Evolutionary conservation across 2,888 invertebrate species (phyloP).

Genomic region (Bhutanitis thaidina): DNA sequence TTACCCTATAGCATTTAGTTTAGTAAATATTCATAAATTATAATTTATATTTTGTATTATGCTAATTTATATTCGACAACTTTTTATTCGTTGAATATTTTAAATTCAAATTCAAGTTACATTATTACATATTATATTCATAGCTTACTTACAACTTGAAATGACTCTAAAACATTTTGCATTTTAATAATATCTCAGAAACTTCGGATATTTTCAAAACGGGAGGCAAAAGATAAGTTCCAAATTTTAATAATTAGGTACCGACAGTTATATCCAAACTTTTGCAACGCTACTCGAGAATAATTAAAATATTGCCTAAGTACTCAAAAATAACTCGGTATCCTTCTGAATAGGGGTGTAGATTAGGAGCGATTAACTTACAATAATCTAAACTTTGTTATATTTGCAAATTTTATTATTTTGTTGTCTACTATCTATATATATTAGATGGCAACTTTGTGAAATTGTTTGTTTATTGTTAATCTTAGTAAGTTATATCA

Average conservation of each 20-base stretch:
- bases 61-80: background rate
- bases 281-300: slow-evolving; percentile 41
- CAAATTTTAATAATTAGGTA: slow-evolving; percentile 15
- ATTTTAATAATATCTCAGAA: slow-evolving; percentile 8
- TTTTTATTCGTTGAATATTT: background rate
- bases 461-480: too few relatives aligned
- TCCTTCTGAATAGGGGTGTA: slow-evolving; percentile 28
- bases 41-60: background rate
- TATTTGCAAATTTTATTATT: too few relatives aligned
- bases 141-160: background rate
- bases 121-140: background rate
- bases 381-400: too few relatives aligned
- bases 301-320: slow-evolving; percentile 59
- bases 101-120: background rate
- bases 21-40: background rate
- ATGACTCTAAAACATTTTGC: slow-evolving; percentile 4
- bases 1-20: too few relatives aligned
- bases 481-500: too few relatives aligned
- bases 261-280: slow-evolving; percentile 43
- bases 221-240: slow-evolving; percentile 33
- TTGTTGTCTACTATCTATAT: too few relatives aligned
- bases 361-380: slow-evolving; percentile 18
- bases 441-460: too few relatives aligned
- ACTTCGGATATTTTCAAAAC: slow-evolving; percentile 30
- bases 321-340: slow-evolving; percentile 34